Percentiles rank a stretch among this genome's conserved stretches.
Conservation (phyloP, 1,140 invertebrate genomes). For the Schlechtendalia chinensis region DNA sequence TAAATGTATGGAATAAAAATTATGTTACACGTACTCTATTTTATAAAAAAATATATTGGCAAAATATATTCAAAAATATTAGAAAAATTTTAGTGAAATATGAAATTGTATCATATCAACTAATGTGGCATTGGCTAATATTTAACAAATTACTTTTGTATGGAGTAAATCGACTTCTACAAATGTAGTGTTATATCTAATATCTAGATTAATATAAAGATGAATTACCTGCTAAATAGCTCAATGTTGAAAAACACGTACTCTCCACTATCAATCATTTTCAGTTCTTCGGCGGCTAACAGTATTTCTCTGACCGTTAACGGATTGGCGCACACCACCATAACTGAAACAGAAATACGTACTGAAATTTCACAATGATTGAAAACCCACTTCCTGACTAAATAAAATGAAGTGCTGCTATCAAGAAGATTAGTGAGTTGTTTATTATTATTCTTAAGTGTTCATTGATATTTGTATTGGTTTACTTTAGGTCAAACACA, state of each 20-base stretch:
- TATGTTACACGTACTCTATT: too few species aligned
- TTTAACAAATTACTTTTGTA: background rate
- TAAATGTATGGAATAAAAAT: background rate
- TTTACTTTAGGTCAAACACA: too few species aligned
- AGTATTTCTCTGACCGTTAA: conserved; percentile 84
- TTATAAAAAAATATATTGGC: too few species aligned
- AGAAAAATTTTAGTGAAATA: background rate
- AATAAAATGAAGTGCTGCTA: background rate
- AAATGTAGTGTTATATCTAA: too few species aligned
- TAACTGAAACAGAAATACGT: conserved; percentile 70
- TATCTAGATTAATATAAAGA: background rate
- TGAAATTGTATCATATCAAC: background rate
- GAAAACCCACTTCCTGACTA: background rate
- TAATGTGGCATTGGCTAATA: background rate
- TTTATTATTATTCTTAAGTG: background rate
- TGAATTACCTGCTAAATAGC: conserved; percentile 83
- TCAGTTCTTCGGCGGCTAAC: conserved; percentile 84
- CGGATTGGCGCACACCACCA: conserved; percentile 89
- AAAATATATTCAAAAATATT: too few species aligned
- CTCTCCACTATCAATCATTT: conserved; percentile 92
- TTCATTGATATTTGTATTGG: background rate
- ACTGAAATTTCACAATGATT: conserved; percentile 18
- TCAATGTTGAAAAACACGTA: conserved; percentile 98
- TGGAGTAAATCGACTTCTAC: too few species aligned
- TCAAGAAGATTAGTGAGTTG: background rate